Base-by-base conservation (phyloP, 1,140 invertebrate genomes). In the Cotesia chilonis region DNA sequence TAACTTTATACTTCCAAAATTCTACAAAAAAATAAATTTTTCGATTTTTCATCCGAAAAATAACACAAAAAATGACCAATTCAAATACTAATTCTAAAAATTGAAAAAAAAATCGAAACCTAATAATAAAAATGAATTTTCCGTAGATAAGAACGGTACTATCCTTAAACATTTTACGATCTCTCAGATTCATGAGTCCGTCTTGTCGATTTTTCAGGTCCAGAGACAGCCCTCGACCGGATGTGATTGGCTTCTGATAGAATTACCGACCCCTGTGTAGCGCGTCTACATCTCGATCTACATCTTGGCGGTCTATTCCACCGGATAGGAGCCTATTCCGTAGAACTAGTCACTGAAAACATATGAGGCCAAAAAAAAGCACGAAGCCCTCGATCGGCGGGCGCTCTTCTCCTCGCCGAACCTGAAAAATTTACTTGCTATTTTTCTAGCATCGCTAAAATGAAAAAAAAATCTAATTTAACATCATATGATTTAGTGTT, bases 171-270 rank as follows among this genome's bases (percentile, higher is more conserved):
- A 3, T 55, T 55, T 10, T 55, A 55, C 12, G 54, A 55, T 14
- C 4, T 55, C 17, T 55, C 17, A 55, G 12, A 14, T n/a, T 17
- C 17, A 59, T 17, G 20, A 28, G 57, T 59, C 57, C 57, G 57
- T 65, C 76, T 77, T 51, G 61, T 65, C 77, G 78, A 82, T 79
- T 82, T 83, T 81, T 79, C 74, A 76, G 79, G 78, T 79, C 79
- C 77, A 79, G 73, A 9, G 64, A n/a, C 38, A 14, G 75, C 78
- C 79, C 76, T 81, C 74, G 64, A 71, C 79, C 77, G 81, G 79
- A 82, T 81, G 79, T 83, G 83, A 84, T 84, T 84, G 83, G 82
- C 83, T 84, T 80, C 81, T 83, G 82, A 84, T 84, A 82, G 82
- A 83, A 84, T 84, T 84, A 84, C 80, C 80, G 78, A 80, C 80